phyloP scores from a whole-genome alignment of 2,797 vertebrate genomes.

The Micrastur ruficollis region DNA sequence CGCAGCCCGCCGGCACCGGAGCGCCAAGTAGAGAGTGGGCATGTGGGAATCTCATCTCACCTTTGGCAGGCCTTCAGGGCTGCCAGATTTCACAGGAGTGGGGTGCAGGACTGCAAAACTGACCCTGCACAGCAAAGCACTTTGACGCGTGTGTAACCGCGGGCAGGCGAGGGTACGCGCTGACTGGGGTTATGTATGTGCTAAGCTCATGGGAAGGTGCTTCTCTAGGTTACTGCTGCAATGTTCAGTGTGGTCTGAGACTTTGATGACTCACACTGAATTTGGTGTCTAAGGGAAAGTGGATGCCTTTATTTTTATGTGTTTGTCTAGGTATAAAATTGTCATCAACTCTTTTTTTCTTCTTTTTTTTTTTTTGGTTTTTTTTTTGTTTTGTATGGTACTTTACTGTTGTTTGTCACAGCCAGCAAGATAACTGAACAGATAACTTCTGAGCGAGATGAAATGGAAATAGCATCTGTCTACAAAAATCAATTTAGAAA shows the following conservation, averaged over 20 bases:
- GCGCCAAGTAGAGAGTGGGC: neutral
- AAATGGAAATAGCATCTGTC: constrained; percentile 41
- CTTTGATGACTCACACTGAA: neutral
- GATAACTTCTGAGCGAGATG: neutral
- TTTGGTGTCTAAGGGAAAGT: neutral
- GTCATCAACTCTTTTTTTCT: neutral
- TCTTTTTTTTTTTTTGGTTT: neutral
- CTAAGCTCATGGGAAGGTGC: neutral
- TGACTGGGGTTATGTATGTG: neutral
- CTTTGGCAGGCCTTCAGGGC: neutral
- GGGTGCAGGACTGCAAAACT: neutral
- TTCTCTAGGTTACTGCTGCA: neutral
- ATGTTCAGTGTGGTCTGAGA: neutral
- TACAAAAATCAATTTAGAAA: constrained; percentile 35
- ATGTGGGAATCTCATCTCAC: neutral
- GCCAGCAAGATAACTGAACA: neutral
- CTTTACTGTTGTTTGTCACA: neutral
- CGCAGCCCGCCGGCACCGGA: rapidly evolving
- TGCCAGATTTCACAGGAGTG: neutral
- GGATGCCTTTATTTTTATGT: neutral
- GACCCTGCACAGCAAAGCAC: neutral
- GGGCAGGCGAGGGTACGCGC: rapidly evolving
- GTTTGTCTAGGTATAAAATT: neutral
- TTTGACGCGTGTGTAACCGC: neutral
- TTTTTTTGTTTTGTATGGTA: neutral